Percentiles rank a stretch among this genome's conserved stretches.
Evolutionary conservation across 2,888 invertebrate species (phyloP).

Genomic region (Bugulina stolonifera): DNA sequence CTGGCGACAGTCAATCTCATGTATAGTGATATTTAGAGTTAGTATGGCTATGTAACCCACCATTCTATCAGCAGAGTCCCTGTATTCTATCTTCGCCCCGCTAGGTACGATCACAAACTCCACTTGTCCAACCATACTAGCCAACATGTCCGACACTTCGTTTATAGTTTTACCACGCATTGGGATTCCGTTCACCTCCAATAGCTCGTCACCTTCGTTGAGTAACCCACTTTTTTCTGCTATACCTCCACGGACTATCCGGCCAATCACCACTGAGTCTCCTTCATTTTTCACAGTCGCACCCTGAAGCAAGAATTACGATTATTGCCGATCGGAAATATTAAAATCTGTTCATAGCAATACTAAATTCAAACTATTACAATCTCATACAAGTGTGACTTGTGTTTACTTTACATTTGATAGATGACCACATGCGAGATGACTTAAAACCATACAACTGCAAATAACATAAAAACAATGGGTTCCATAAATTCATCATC

Average conservation of each 20-base stretch:
- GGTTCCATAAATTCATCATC: too few relatives aligned
- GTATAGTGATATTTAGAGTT: background rate
- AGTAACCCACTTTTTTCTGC: conserved; percentile 77
- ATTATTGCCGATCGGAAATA: too few relatives aligned
- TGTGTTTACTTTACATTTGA: too few relatives aligned
- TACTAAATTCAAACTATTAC: too few relatives aligned
- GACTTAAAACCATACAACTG: too few relatives aligned
- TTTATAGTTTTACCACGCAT: conserved; percentile 95
- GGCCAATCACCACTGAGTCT: conserved; percentile 88
- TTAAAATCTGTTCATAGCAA: too few relatives aligned
- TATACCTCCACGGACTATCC: conserved; percentile 92
- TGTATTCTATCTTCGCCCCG: conserved; percentile 28
- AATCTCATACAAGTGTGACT: too few relatives aligned
- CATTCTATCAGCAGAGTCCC: conserved; percentile 36
- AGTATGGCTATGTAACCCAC: conserved; percentile 33
- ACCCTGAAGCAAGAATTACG: conserved; percentile 55
- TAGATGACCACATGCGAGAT: too few relatives aligned
- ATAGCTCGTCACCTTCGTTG: conserved; percentile 68
- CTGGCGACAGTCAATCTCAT: too few relatives aligned
- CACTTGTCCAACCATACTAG: conserved; percentile 84
- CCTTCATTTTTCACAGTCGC: conserved; percentile 78
- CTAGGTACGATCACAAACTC: conserved; percentile 80
- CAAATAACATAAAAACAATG: too few relatives aligned
- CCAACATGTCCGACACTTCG: conserved; percentile 89
- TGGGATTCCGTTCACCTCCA: conserved; percentile 88